Percentiles rank a stretch among this genome's conserved stretches.
These are phyloP conservation scores for Pleuronectes platessa DNA, from an alignment of 2,113 vertebrate genomes.

Conservation along the genomic window DNA sequence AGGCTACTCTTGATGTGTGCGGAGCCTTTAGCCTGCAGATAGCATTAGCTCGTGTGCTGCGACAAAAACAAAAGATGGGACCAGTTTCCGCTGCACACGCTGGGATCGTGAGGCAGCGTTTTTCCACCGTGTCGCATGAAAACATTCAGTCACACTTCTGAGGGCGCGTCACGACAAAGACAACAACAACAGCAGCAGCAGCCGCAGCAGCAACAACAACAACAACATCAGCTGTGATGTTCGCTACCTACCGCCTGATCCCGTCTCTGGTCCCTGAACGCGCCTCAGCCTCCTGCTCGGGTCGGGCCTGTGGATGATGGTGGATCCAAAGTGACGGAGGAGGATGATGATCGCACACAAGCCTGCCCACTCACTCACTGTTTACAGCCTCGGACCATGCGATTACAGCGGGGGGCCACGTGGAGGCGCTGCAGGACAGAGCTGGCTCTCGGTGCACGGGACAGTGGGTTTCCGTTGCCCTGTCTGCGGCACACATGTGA, in stretches of 20 bases:
- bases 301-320: slow-evolving; percentile 19
- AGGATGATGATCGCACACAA: slow-evolving; percentile 11
- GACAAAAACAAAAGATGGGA: not conserved
- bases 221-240: not conserved
- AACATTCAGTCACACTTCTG: not conserved
- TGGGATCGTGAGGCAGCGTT: not conserved
- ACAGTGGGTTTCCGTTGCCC: too few species aligned
- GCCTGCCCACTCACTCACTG: not conserved
- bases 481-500: too few species aligned
- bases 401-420: fast-evolving
- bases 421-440: slow-evolving; percentile 35
- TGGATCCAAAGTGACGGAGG: not conserved
- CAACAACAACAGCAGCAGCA: not conserved
- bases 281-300: not conserved
- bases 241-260: slow-evolving; percentile 38
- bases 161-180: not conserved
- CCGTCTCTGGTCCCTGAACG: slow-evolving; percentile 14
- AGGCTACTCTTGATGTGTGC: not conserved
- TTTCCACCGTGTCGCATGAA: not conserved
- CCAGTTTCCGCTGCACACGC: not conserved
- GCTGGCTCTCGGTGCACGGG: too few species aligned
- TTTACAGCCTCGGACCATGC: not conserved
- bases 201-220: not conserved
- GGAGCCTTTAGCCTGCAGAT: not conserved
- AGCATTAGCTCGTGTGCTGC: not conserved